phyloP scores from a whole-genome alignment of 2,888 invertebrate genomes.

The Hirtodrosophila histrioides region DNA sequence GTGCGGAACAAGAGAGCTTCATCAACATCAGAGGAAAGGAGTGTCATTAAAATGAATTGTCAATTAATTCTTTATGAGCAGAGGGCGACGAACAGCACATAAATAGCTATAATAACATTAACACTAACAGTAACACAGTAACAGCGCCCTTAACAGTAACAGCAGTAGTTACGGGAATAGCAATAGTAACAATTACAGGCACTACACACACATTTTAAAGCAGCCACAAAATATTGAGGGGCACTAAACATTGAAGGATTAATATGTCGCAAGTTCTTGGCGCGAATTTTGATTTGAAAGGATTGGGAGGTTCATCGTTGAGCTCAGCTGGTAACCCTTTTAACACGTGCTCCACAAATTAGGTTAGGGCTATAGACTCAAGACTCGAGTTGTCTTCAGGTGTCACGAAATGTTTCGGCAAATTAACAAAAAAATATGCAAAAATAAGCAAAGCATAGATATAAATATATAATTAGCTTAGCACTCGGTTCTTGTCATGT shows the following conservation, averaged over 20 bases:
- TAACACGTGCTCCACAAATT: slow-evolving; percentile 45
- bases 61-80: slow-evolving; percentile 68
- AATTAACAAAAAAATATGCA: slow-evolving; percentile 16
- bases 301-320: slow-evolving; percentile 52
- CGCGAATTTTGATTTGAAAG: slow-evolving; percentile 41
- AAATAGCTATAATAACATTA: not conserved
- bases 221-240: slow-evolving; percentile 13
- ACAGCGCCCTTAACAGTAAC: slow-evolving; percentile 5
- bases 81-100: not conserved
- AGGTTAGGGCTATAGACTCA: slow-evolving; percentile 46
- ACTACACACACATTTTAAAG: slow-evolving; percentile 12
- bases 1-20: slow-evolving; percentile 29
- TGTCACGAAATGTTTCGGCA: slow-evolving; percentile 43
- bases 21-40: slow-evolving; percentile 27
- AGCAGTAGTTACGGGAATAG: not conserved
- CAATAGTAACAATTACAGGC: not conserved
- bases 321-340: slow-evolving; percentile 29
- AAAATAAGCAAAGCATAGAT: slow-evolving; percentile 30
- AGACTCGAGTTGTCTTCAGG: slow-evolving; percentile 26
- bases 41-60: slow-evolving; percentile 56
- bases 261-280: slow-evolving; percentile 52
- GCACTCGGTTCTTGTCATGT: slow-evolving; percentile 12
- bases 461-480: slow-evolving; percentile 11
- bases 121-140: slow-evolving; percentile 3
- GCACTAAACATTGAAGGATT: slow-evolving; percentile 31